Percentiles rank a stretch among this genome's conserved stretches.
phyloP scores from a whole-genome alignment of 2,797 vertebrate genomes.

The Leptatherina wallacei region DNA sequence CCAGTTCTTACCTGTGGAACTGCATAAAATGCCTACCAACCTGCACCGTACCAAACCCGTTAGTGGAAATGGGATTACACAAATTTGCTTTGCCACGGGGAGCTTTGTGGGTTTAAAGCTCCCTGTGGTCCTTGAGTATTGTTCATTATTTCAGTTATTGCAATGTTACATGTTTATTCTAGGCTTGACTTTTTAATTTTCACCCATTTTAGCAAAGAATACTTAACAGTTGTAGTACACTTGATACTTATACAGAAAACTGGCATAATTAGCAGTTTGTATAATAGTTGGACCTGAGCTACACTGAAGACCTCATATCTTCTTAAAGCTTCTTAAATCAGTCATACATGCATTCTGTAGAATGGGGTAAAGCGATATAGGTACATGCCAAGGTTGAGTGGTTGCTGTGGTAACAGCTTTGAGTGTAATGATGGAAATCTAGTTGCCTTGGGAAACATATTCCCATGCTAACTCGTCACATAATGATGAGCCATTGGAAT shows the following conservation, averaged over 20 bases:
- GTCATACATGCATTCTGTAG: conserved; percentile 1
- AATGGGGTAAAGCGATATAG: neutral
- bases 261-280: neutral
- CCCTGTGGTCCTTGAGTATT: too few species aligned
- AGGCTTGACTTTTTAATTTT: neutral
- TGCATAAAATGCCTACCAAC: too few species aligned
- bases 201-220: neutral
- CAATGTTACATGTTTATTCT: too few species aligned
- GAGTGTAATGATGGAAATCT: conserved; percentile 18
- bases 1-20: too few species aligned
- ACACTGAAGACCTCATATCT: neutral
- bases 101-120: too few species aligned
- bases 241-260: neutral
- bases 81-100: too few species aligned
- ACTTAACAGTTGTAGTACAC: neutral
- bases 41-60: too few species aligned
- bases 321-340: neutral
- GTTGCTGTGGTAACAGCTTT: conserved; percentile 45
- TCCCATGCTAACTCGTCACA: conserved; percentile 1
- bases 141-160: too few species aligned
- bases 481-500: conserved; percentile 8
- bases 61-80: too few species aligned
- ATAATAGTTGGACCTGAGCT: neutral
- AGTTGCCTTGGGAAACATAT: neutral
- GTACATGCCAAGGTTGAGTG: conserved; percentile 11